Conservation (phyloP, 2,113 vertebrate genomes). For the Tamias sibiricus region DNA sequence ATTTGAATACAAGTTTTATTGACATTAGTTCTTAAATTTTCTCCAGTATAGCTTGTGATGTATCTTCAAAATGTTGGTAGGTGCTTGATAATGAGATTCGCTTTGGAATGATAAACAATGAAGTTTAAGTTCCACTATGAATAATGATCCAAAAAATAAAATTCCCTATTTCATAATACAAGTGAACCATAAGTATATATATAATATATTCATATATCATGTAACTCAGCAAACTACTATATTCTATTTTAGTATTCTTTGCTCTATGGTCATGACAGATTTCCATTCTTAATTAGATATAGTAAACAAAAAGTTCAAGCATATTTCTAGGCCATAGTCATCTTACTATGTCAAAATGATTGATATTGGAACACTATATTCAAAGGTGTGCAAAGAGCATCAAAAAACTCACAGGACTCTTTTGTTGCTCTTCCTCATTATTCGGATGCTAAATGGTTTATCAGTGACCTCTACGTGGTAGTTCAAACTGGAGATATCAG, state of each 20-base stretch:
- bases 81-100: background rate
- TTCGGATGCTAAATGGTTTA: conserved; percentile 69
- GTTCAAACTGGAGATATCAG: background rate
- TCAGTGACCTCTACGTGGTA: conserved; percentile 11
- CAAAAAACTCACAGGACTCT: conserved; percentile 74
- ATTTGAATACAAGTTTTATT: background rate
- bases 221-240: background rate
- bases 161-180: background rate
- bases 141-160: conserved; percentile 37
- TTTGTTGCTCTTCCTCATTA: conserved; percentile 61
- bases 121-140: background rate
- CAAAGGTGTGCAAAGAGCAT: background rate
- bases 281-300: background rate
- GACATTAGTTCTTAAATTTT: background rate
- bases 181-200: background rate
- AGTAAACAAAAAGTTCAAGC: background rate
- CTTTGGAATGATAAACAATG: background rate
- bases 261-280: background rate
- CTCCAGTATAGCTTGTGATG: background rate
- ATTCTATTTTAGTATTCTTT: background rate
- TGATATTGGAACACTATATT: background rate
- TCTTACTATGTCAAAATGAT: background rate
- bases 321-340: background rate
- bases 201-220: background rate
- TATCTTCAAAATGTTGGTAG: background rate